Base-by-base conservation (phyloP, 1,140 invertebrate species). In the Bombyx mori region DNA sequence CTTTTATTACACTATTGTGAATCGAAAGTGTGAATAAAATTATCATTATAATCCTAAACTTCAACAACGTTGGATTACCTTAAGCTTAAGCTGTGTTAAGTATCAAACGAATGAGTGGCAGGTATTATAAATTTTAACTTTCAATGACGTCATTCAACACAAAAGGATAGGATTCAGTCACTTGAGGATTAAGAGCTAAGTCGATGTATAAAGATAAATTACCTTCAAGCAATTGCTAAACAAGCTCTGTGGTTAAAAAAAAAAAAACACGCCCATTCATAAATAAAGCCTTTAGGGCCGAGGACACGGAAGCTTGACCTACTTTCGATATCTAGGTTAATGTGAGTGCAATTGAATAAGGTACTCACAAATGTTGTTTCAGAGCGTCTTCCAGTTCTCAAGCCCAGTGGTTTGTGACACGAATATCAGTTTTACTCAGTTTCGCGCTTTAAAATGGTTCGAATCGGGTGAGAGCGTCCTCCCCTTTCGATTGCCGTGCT, bases 291-390 rank as follows among this genome's bases (percentile, higher is more conserved):
- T 62, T 72, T 71, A 57, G 68, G 60, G 66, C 59, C 68, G 71
- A 77, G 75, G 72, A 82, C 79, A 68, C 77, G 75, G 74, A 77
- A 78, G 80, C 69, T 66, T 85, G 83, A 85, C 82, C 80, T 75
- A 85, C 54, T 74, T 86, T 57, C 49, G 47, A 44, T 57, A 63
- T 57, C 42, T 49, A 48, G 42, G 51, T 44, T 57, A 44, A 53
- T 57, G 51, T 59, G 54, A 47, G 54, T 55, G 44, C 42, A 54
- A 54, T 60, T 58, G 52, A 53, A 65, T 61, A 48, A 52, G 59
- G 7, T 71, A 84, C 81, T 84, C 68, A 84, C 81, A 80, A 61
- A 58, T 77, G 76, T 54, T 76, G 57, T 68, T 77, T 76, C 70
- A 81, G 63, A 56, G 66, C 73, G 71, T 78, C 67, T 71, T 80